These are phyloP conservation scores for Thamnophis elegans DNA, from an alignment of 2,797 vertebrate species.

Conservation along the genomic window DNA sequence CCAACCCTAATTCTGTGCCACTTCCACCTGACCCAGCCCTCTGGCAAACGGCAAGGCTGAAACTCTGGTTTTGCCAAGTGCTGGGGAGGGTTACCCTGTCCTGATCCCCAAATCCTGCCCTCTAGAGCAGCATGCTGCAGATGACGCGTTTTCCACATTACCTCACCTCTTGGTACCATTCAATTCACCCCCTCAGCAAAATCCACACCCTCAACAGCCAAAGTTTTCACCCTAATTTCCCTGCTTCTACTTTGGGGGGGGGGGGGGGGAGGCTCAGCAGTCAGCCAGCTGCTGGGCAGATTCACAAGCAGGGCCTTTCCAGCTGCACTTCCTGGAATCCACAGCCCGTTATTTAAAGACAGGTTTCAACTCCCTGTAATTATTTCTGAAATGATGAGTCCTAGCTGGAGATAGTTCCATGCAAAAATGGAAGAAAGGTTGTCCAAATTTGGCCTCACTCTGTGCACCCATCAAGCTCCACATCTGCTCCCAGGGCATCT, in stretches of 20 bases:
- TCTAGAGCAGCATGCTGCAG: background rate
- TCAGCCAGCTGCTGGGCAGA: background rate
- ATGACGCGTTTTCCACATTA: too few species aligned
- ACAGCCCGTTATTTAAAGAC: background rate
- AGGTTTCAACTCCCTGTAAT: background rate
- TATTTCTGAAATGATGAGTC: background rate
- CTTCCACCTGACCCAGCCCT: background rate
- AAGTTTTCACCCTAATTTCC: background rate
- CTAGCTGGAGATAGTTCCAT: background rate
- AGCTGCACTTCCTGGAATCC: background rate
- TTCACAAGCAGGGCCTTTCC: background rate
- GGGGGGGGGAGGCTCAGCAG: background rate
- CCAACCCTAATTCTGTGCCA: background rate
- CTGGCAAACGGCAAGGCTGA: background rate
- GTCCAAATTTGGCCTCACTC: background rate
- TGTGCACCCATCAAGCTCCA: background rate
- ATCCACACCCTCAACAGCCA: background rate
- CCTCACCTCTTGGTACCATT: too few species aligned
- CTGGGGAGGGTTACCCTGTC: background rate
- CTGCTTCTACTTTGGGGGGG: background rate
- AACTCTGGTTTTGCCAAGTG: too few species aligned
- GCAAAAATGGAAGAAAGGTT: background rate
- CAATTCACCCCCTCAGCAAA: background rate
- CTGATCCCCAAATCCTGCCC: background rate
- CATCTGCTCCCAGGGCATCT: accelerated